A percentile compares a stretch with the other conserved stretches of the same genome.
phyloP scores from a whole-genome alignment of 2,797 vertebrate species.

The Ptychobarbus kaznakovi region DNA sequence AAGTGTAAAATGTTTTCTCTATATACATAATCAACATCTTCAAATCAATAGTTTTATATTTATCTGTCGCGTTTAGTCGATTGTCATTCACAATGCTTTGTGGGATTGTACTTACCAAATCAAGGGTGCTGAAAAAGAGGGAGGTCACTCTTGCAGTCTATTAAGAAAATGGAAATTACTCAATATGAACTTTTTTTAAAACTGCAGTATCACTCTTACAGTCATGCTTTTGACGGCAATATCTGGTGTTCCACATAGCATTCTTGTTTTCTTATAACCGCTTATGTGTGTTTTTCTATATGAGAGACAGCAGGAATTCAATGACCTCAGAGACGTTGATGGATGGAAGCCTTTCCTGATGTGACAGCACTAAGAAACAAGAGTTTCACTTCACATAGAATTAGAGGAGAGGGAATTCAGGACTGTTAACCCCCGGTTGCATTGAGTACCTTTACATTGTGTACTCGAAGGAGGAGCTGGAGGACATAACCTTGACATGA shows the following conservation, averaged over 20 bases:
- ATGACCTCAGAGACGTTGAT: slow-evolving; percentile 48
- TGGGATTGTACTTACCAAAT: too few relatives aligned
- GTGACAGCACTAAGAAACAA: slow-evolving; percentile 43
- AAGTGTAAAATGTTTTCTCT: too few relatives aligned
- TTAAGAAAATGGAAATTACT: not conserved
- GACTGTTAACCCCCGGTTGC: slow-evolving; percentile 25
- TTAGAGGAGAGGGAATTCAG: slow-evolving; percentile 43
- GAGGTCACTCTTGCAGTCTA: not conserved
- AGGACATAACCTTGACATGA: slow-evolving; percentile 41
- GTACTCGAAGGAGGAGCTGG: slow-evolving; percentile 8
- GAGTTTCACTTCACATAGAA: slow-evolving; percentile 32
- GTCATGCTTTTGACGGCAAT: not conserved
- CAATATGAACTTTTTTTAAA: not conserved
- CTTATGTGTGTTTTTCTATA: not conserved
- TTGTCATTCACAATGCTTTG: too few relatives aligned
- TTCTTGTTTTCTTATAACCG: not conserved
- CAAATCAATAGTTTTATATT: too few relatives aligned
- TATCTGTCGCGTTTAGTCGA: too few relatives aligned
- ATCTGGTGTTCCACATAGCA: not conserved
- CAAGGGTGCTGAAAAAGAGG: not conserved
- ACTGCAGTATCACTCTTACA: not conserved
- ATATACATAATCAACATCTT: too few relatives aligned
- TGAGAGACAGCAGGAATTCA: slow-evolving; percentile 29
- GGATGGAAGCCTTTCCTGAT: slow-evolving; percentile 42
- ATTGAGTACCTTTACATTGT: slow-evolving; percentile 17